A percentile compares a stretch with the other conserved stretches of the same genome.
These are phyloP conservation scores for Pseudotriccus pelzelni DNA, from an alignment of 2,797 vertebrate species.

Conservation along the genomic window DNA sequence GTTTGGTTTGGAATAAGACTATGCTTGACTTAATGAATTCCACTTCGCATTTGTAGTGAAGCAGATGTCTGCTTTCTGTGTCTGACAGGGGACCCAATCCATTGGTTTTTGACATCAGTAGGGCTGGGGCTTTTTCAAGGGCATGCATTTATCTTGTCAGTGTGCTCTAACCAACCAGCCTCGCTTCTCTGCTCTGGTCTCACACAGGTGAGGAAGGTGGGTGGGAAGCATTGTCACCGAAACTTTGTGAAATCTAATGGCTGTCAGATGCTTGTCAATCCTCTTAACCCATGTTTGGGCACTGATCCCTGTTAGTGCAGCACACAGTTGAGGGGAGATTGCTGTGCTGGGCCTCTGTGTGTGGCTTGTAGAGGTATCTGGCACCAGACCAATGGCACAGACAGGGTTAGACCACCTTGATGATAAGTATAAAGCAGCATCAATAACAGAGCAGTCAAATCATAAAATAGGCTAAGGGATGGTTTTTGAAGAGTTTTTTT, in stretches of 20 bases:
- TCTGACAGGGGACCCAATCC: conserved; percentile 37
- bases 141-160: background rate
- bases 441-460: background rate
- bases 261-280: background rate
- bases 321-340: background rate
- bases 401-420: background rate
- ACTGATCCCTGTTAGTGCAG: background rate
- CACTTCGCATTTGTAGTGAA: conserved; percentile 19
- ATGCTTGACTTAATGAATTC: conserved; percentile 59
- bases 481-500: background rate
- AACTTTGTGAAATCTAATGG: background rate
- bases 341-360: background rate
- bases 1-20: conserved; percentile 50
- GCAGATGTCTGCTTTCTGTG: conserved; percentile 60
- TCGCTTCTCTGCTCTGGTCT: background rate
- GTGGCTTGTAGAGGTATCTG: background rate
- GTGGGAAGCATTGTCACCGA: background rate
- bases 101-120: conserved; percentile 27
- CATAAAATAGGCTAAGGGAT: background rate
- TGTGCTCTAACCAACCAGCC: background rate
- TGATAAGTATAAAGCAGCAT: background rate
- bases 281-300: background rate
- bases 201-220: background rate
- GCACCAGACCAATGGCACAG: background rate
- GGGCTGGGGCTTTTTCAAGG: conserved; percentile 14